These are phyloP conservation scores for Channa striata DNA, from an alignment of 2,797 vertebrate species.

Conservation along the genomic window DNA sequence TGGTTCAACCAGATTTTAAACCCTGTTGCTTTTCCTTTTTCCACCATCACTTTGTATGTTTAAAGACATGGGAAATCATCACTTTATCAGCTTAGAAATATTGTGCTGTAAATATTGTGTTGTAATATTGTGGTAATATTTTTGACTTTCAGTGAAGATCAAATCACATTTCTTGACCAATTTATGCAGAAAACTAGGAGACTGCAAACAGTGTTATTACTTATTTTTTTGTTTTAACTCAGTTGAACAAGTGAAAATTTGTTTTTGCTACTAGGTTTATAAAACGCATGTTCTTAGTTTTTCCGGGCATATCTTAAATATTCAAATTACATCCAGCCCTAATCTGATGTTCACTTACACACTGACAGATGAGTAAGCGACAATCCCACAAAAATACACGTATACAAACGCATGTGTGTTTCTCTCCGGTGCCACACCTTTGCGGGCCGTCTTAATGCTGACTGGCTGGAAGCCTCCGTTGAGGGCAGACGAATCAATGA, in stretches of 20 bases:
- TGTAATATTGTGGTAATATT: no score
- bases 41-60: no score
- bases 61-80: no score
- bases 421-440: constrained; percentile 83
- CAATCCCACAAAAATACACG: background rate
- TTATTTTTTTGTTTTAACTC: background rate
- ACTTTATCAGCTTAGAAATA: no score
- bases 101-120: no score
- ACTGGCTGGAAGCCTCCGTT: constrained; percentile 96
- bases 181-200: no score
- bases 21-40: no score
- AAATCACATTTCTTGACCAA: no score
- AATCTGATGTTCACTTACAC: background rate
- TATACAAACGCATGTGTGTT: background rate
- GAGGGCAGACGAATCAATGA: constrained; percentile 93
- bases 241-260: background rate
- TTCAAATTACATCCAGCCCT: background rate
- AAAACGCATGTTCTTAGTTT: no score
- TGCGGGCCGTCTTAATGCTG: constrained; percentile 94
- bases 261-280: no score
- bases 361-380: background rate
- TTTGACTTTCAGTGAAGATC: no score
- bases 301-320: background rate
- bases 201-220: background rate
- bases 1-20: no score